Evolutionary conservation across 2,113 vertebrate genomes (phyloP), one percentile per base, ranked within the genome.

Genomic region (Suricata suricatta): DNA sequence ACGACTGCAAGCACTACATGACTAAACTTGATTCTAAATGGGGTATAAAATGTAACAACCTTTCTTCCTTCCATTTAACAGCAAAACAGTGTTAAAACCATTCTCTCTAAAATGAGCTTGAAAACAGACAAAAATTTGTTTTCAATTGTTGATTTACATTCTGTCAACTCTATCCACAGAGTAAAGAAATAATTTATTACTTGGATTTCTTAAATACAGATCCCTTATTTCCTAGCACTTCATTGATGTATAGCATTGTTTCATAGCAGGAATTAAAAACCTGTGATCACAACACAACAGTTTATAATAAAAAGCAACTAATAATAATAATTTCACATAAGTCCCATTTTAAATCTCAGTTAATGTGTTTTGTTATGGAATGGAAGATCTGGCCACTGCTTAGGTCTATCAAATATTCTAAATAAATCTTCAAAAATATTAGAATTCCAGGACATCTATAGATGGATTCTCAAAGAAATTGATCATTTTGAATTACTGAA

Each of bases 401-500:
- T 79, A 82, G 6, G 9, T 33, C 25, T 85, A 47, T 79, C 84
- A 96, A 96, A 57, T 33, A 83, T n/a, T 80, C 38, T 88, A 9
- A 94, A 88, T 19, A 74, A 80, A 3, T 63, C 38, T 80, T 64
- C 10, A 81, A 92, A 60, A 89, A 41, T 77, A 38, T 63, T 82
- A 91, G 33, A 86, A 94, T 88, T 90, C 81, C 66, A 77, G 19
- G 9, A 27, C 41, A 77, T 79, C 38, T 66, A 31, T 3, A 90
- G 15, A 60, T 38, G 7, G 10, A 35, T 86, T 93, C 35, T 88
- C 27, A 95, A 77, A 95, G 50, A 93, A 79, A 77, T 35, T 74
- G 7, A 68, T 86, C 33, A 95, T 41, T 89, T 63, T 86, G 54
- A 97, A 89, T 31, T 44, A 35, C 4, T 86, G 19, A 93, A 96